Conservation (phyloP, 2,888 invertebrate species). For the Eilema griseolum region DNA sequence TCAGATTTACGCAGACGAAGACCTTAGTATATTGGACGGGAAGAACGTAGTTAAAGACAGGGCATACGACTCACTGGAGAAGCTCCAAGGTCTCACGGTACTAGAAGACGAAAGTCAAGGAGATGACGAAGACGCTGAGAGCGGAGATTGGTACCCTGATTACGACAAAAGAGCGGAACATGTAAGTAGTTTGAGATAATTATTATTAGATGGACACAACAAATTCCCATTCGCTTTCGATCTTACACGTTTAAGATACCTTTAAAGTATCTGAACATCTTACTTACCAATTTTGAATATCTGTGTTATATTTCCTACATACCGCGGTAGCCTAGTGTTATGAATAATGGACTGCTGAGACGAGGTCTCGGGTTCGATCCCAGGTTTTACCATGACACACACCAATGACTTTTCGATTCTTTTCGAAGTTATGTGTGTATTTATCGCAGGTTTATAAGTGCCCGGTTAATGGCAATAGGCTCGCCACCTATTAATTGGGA, state of each 20-base stretch:
- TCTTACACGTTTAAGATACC: not conserved
- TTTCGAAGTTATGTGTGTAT: too few species aligned
- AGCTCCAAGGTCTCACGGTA: constrained; percentile 75
- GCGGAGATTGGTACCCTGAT: constrained; percentile 78
- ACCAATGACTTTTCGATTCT: too few species aligned
- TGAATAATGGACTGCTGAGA: too few species aligned
- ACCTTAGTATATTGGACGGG: constrained; percentile 59
- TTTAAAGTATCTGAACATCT: too few species aligned
- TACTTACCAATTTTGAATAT: too few species aligned
- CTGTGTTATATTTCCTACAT: too few species aligned
- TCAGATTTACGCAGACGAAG: constrained; percentile 80
- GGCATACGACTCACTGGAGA: constrained; percentile 66
- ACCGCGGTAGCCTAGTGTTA: too few species aligned
- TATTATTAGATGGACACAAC: not conserved
- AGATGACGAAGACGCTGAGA: constrained; percentile 78
- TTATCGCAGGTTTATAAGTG: too few species aligned
- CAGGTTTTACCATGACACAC: too few species aligned
- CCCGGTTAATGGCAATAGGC: too few species aligned
- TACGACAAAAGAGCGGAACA: constrained; percentile 72
- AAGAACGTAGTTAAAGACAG: constrained; percentile 50
- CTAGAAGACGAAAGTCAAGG: constrained; percentile 73
- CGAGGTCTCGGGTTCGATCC: too few species aligned
- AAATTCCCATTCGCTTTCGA: not conserved
- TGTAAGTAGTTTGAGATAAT: constrained; percentile 49
- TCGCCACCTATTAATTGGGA: too few species aligned